Evolutionary conservation across 2,888 invertebrate genomes (phyloP).

Genomic region (Phengaris arion): DNA sequence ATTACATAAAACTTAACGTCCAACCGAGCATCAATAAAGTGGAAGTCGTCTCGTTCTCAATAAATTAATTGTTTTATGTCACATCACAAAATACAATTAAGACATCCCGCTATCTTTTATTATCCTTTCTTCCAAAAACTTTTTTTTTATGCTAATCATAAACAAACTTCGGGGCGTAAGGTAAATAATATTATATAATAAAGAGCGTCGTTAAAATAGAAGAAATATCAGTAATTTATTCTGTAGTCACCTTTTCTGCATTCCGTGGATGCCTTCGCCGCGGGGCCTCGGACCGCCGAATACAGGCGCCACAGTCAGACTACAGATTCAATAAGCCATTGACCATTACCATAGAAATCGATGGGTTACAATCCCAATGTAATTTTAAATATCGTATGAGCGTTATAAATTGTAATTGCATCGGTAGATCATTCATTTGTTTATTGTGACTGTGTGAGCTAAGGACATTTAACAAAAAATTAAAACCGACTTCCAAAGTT

Average conservation of each 20-base stretch:
- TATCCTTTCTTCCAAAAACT: slow-evolving; percentile 57
- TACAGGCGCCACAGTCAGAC: slow-evolving; percentile 77
- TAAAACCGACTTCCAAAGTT: too few relatives aligned
- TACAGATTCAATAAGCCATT: slow-evolving; percentile 69
- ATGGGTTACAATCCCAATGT: slow-evolving; percentile 53
- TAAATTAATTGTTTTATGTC: slow-evolving; percentile 79
- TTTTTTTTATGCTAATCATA: slow-evolving; percentile 76
- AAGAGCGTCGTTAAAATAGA: slow-evolving; percentile 79
- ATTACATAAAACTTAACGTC: slow-evolving; percentile 73
- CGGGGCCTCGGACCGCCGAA: slow-evolving; percentile 72
- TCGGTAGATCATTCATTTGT: neutral
- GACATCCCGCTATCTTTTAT: slow-evolving; percentile 76
- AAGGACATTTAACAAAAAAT: too few relatives aligned
- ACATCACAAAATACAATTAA: slow-evolving; percentile 69
- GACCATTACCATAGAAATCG: slow-evolving; percentile 76
- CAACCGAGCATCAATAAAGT: slow-evolving; percentile 67
- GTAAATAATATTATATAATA: slow-evolving; percentile 70
- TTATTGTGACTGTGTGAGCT: too few relatives aligned
- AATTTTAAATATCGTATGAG: neutral
- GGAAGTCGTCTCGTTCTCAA: slow-evolving; percentile 68
- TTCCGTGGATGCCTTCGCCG: slow-evolving; percentile 75
- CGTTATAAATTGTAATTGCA: neutral
- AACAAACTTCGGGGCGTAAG: slow-evolving; percentile 80
- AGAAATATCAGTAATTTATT: slow-evolving; percentile 79
- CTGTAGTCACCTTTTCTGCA: slow-evolving; percentile 78